Evolutionary conservation across 2,113 vertebrate genomes (phyloP).

Genomic region (Scopus umbretta): DNA sequence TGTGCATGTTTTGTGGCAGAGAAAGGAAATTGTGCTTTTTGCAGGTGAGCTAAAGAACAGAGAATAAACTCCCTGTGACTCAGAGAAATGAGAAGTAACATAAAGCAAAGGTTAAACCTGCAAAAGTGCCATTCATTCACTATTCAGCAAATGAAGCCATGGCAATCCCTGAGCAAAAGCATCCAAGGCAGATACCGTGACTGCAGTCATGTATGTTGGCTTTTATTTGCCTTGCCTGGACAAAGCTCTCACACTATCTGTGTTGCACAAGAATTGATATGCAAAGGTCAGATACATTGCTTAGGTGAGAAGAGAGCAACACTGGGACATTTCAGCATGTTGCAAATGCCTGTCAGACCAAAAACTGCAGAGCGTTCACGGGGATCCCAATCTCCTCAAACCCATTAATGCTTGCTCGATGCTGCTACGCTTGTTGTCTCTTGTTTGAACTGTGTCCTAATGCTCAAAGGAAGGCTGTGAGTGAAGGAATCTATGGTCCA

Average conservation of each 20-base stretch:
- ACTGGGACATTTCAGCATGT: background rate
- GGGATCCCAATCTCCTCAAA: background rate
- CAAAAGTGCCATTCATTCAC: background rate
- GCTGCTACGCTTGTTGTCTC: background rate
- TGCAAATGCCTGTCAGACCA: background rate
- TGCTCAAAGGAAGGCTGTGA: background rate
- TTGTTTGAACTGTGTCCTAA: background rate
- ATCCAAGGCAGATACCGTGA: background rate
- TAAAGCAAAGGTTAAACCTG: conserved; percentile 19
- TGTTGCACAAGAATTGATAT: background rate
- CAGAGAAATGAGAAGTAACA: conserved; percentile 6
- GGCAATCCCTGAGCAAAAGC: background rate
- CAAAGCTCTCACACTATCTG: background rate
- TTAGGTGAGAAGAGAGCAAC: background rate
- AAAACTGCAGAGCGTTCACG: background rate
- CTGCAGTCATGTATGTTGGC: background rate
- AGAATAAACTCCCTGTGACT: background rate
- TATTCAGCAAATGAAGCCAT: background rate
- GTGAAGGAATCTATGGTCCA: background rate
- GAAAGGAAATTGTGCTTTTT: background rate
- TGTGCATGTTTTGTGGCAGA: background rate
- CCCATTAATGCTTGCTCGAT: background rate
- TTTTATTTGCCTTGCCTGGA: background rate
- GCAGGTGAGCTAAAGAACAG: background rate
- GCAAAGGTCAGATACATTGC: background rate